Base-by-base conservation (phyloP, 2,888 invertebrate species). In the Scrobipalpa atriplicella region DNA sequence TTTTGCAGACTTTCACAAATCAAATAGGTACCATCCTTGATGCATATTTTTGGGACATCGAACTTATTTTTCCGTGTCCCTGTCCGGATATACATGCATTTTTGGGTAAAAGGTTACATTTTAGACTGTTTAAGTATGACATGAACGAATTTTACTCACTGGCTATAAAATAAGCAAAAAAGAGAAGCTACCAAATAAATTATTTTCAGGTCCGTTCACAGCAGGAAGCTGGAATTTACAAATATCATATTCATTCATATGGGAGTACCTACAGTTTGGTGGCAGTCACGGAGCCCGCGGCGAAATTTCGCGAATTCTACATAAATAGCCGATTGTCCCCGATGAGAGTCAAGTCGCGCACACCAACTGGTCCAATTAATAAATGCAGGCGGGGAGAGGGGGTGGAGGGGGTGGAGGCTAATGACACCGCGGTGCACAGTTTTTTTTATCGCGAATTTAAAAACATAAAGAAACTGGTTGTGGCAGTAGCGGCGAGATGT, bases 391-490 rank as follows among this genome's bases (percentile, higher is more conserved):
- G 62, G 65, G 64, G 66, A 21, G 65, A 62, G 52, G 66, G 29
- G 67, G 52, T 2, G 52, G n/a, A n/a, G 64, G 52, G 51, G 51
- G 52, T 2, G 52, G 19, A 62, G 73, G 75, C 73, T 75, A 74
- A 75, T 73, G 75, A 75, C 75, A 75, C 73, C 71, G 69, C 66
- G 67, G 66, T 66, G 70, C 70, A 70, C 67, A 72, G 52, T 19
- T 19, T 19, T 52, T 43, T 72, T 73, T 73, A 73, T 73, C 70
- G 71, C 70, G 69, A 73, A 71, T 73, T 70, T 70, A 70, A 72
- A 70, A 70, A 65, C 69, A 69, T 67, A 70, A 71, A 66, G 36
- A 39, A 66, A 67, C 72, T 67, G 71, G 72, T 72, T 68, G 19
- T 56, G 54, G 21, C 54, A 29, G 54, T 56, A 56, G 54, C 54